A percentile compares a stretch with the other conserved stretches of the same genome.
Evolutionary conservation across 1,140 invertebrate species (phyloP).

Genomic region (Drosophila leontia): DNA sequence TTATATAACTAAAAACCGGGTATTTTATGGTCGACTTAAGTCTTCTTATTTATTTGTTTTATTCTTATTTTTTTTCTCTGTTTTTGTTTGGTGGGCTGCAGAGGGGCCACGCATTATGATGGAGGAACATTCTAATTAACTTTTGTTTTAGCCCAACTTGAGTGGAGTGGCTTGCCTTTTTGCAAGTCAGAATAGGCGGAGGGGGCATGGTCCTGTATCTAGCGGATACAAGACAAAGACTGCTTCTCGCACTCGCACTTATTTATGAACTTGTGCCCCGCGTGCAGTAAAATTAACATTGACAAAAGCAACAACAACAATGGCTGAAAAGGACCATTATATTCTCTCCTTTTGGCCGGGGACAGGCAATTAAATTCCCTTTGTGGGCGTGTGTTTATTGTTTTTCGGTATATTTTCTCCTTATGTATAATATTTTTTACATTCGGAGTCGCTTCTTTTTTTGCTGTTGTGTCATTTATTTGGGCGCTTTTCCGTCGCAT

Average conservation of each 20-base stretch:
- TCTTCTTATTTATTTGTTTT: constrained; percentile 1
- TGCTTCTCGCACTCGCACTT: constrained; percentile 55
- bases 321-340: constrained; percentile 42
- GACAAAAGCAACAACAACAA: constrained; percentile 63
- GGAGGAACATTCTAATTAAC: constrained; percentile 79
- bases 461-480: constrained; percentile 3
- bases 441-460: constrained; percentile 12
- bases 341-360: constrained; percentile 26
- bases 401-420: constrained; percentile 35
- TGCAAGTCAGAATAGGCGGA: constrained; percentile 51
- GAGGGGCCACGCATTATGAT: constrained; percentile 69
- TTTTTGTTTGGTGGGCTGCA: constrained; percentile 24
- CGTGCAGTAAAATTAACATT: constrained; percentile 68
- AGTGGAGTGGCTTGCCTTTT: constrained; percentile 57
- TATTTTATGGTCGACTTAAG: constrained; percentile 8
- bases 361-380: constrained; percentile 76
- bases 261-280: constrained; percentile 77
- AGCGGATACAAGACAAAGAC: constrained; percentile 60
- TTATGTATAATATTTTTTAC: constrained; percentile 27
- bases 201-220: constrained; percentile 52
- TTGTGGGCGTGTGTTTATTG: constrained; percentile 55
- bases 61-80: constrained; percentile 9
- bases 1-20: not conserved
- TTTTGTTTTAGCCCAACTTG: constrained; percentile 81
- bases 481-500: constrained; percentile 26